Evolutionary conservation across 2,797 vertebrate genomes (phyloP).

Genomic region (Coregonus suidteri): DNA sequence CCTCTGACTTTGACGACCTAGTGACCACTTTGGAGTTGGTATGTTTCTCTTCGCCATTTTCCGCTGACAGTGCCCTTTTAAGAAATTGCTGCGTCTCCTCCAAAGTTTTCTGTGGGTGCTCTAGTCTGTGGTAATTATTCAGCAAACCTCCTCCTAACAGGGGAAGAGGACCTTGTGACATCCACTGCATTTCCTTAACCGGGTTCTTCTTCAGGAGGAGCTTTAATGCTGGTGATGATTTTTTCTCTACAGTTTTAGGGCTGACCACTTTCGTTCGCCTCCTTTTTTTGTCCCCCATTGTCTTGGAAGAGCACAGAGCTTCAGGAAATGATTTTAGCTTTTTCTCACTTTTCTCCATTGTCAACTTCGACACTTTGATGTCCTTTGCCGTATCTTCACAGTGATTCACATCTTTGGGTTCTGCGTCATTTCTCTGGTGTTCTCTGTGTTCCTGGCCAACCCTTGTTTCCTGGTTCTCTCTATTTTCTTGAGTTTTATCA

Average conservation of each 20-base stretch:
- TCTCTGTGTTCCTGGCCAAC: slow-evolving; percentile 19
- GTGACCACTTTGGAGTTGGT: slow-evolving; percentile 33
- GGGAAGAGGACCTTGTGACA: slow-evolving; percentile 66
- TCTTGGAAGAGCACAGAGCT: slow-evolving; percentile 13
- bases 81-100: slow-evolving; percentile 49
- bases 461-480: slow-evolving; percentile 57
- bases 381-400: slow-evolving; percentile 18
- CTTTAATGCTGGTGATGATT: slow-evolving; percentile 77
- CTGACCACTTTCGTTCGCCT: slow-evolving; percentile 47
- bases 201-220: slow-evolving; percentile 85
- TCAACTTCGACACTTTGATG: slow-evolving; percentile 35
- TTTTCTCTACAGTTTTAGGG: slow-evolving; percentile 67
- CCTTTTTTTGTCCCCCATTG: slow-evolving; percentile 30
- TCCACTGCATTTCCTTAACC: slow-evolving; percentile 83
- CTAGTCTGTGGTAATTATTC: slow-evolving; percentile 30
- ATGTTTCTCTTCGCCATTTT: slow-evolving; percentile 47
- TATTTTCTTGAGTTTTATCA: slow-evolving; percentile 52
- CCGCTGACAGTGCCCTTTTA: slow-evolving; percentile 31
- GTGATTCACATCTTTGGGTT: slow-evolving; percentile 20
- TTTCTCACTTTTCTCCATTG: slow-evolving; percentile 36
- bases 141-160: slow-evolving; percentile 40
- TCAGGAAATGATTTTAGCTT: slow-evolving; percentile 20
- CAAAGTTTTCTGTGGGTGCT: slow-evolving; percentile 34
- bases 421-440: slow-evolving; percentile 20
- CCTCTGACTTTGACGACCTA: slow-evolving; percentile 21